Base-by-base conservation (phyloP, 2,888 invertebrate species). In the Notodonta dromedarius region DNA sequence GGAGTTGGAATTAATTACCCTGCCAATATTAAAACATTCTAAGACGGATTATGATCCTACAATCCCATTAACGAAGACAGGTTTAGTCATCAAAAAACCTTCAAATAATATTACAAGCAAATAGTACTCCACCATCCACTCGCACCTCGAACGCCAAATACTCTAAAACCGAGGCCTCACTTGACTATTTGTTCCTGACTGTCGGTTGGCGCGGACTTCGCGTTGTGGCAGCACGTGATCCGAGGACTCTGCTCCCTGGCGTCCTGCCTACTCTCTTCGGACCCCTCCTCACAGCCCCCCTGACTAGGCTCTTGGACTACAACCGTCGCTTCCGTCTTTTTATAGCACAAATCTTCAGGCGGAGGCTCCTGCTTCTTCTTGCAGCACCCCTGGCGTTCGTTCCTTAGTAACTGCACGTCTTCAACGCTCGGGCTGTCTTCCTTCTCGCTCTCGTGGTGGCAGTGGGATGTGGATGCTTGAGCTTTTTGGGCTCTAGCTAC, bases 141-240 rank as follows among this genome's bases (percentile, higher is more conserved):
- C 24, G n/a, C 48, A 48, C 14, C 48, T 48, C 48, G 48, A n/a
- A 50, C 24, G n/a, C 24, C 6, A 52, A 63, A 67, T 52, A 48
- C 57, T 40, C 42, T 39, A 59, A 16, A 59, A 12, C 56, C 24
- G 24, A 24, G 24, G 24, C 24, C 35, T 70, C 68, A 75, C 68
- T 83, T 82, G 44, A 90, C 74, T 54, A 93, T 93, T 63, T 91
- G 88, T 65, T 93, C 92, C 66, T 91, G 92, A 65, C 93, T 93
- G 24, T 88, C 91, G 13, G 86, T 84, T 2, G 84, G 73, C 7
- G 75, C 64, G 0, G 83, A 77, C 61, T 82, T 87, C 0, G 78
- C 60, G 65, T 84, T 83, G 58, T 85, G 86, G 64, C 91, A 93
- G 72, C 93, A 93, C 12, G 87, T 83, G 51, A 93, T 85, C 65